Conservation (phyloP, 2,113 vertebrate genomes). For the Panthera uncia region DNA sequence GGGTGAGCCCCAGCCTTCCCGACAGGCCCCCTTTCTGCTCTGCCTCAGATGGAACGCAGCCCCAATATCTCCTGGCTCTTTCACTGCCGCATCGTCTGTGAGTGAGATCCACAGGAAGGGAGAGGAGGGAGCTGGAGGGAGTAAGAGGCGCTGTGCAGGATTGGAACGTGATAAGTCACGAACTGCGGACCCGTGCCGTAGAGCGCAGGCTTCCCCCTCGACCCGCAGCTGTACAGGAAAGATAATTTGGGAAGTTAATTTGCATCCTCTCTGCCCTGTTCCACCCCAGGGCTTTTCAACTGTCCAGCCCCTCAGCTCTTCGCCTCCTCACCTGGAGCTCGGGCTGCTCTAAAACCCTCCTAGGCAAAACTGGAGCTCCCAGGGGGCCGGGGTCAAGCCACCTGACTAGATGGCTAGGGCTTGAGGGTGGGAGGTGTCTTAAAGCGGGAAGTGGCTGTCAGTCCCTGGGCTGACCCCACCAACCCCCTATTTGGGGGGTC, state of each 20-base stretch:
- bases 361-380: background rate
- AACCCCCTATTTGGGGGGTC: background rate
- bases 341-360: background rate
- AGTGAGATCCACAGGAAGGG: constrained; percentile 79
- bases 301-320: constrained; percentile 13
- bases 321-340: constrained; percentile 30
- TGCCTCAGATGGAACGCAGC: constrained; percentile 95
- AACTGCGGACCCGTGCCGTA: background rate
- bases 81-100: constrained; percentile 95
- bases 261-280: constrained; percentile 74
- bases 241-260: constrained; percentile 75
- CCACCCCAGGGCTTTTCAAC: constrained; percentile 63
- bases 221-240: constrained; percentile 72
- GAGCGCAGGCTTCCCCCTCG: background rate
- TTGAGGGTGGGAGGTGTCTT: background rate
- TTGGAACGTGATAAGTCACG: background rate
- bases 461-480: constrained; percentile 19
- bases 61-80: constrained; percentile 99
- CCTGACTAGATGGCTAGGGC: background rate
- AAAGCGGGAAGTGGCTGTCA: background rate
- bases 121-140: background rate
- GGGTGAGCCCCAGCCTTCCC: background rate
- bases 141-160: background rate
- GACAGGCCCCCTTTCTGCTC: background rate
- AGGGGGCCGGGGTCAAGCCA: background rate